Evolutionary conservation across 1,140 invertebrate genomes (phyloP), one percentile per base, ranked within the genome.

Genomic region (Cotesia vestalis): DNA sequence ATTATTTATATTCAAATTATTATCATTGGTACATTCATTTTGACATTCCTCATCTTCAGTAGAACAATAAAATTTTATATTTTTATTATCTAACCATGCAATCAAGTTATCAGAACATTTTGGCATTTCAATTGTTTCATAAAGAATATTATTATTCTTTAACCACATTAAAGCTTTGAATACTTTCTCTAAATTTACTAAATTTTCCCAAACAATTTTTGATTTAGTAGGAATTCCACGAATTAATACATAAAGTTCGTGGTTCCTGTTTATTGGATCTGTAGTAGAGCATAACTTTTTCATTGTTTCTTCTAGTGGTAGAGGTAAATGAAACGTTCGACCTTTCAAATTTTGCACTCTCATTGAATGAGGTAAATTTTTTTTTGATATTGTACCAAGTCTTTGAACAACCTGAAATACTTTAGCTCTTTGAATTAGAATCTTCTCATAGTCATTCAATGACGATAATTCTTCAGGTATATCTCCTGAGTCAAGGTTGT

Each of bases 271-370:
- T 8, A 82, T 72, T 9, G 76, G 67, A 52, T 62, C 74, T 4
- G 40, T 72, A 12, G 71, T 11, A 20, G 72, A 57, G 72, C 74
- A 77, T 59, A 76, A 74, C 69, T 79, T 82, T 74, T 77, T 77
- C 51, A 75, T 73, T 5, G 79, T 82, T 72, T 79, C 71, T 72
- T 80, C 75, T n/a, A 80, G 59, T 6, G 79, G 77, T 69, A 83
- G 75, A 6, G 79, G 80, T n/a, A 83, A 75, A 79, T 83, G 78
- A 74, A 81, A 69, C 4, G 68, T 46, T 60, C 12, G 35, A 6
- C 69, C 69, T 51, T 46, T 55, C 27, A 53, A 3, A 40, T 68
- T 57, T 40, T 38, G 9, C 8, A 59, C 12, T 4, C 11, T 11
- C 8, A 9, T 55, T 8, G 12, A 2, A 59, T 36, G 8, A 6